phyloP scores from a whole-genome alignment of 2,888 invertebrate species.

The Aproaerema taeniolella region DNA sequence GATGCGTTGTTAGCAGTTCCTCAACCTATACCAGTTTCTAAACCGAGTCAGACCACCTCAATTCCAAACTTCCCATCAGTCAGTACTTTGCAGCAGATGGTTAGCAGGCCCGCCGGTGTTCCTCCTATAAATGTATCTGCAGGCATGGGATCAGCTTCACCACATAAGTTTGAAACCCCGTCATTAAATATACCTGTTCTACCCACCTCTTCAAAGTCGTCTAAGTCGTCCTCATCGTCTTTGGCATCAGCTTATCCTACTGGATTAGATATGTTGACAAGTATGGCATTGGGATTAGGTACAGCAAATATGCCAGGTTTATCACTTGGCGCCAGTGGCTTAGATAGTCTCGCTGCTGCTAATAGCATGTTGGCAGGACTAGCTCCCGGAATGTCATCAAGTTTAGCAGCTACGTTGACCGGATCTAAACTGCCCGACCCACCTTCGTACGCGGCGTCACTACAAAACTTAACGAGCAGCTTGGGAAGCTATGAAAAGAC shows the following conservation, averaged over 20 bases:
- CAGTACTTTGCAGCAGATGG: slow-evolving; percentile 72
- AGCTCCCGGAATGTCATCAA: slow-evolving; percentile 57
- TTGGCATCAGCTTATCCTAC: slow-evolving; percentile 69
- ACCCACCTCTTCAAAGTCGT: slow-evolving; percentile 77
- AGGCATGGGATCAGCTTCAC: slow-evolving; percentile 62
- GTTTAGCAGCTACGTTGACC: slow-evolving; percentile 59
- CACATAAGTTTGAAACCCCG: slow-evolving; percentile 76
- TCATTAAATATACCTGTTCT: slow-evolving; percentile 78
- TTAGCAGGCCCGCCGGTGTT: slow-evolving; percentile 67
- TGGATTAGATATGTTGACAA: slow-evolving; percentile 70
- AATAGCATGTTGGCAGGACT: slow-evolving; percentile 68
- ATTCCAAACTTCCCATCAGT: slow-evolving; percentile 68
- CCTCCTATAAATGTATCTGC: slow-evolving; percentile 70
- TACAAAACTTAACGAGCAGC: slow-evolving; percentile 61
- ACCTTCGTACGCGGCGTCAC: slow-evolving; percentile 64
- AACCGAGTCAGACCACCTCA: slow-evolving; percentile 52
- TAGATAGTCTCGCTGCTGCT: slow-evolving; percentile 70
- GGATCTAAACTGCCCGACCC: slow-evolving; percentile 64
- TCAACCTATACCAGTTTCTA: slow-evolving; percentile 66
- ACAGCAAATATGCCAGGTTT: slow-evolving; percentile 55
- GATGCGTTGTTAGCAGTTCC: slow-evolving; percentile 78
- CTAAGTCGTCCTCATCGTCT: slow-evolving; percentile 73
- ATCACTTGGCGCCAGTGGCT: slow-evolving; percentile 54
- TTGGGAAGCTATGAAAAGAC: slow-evolving; percentile 60
- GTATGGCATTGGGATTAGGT: slow-evolving; percentile 70